Conservation (phyloP, 1,140 invertebrate genomes). For the Zophobas atratus region DNA sequence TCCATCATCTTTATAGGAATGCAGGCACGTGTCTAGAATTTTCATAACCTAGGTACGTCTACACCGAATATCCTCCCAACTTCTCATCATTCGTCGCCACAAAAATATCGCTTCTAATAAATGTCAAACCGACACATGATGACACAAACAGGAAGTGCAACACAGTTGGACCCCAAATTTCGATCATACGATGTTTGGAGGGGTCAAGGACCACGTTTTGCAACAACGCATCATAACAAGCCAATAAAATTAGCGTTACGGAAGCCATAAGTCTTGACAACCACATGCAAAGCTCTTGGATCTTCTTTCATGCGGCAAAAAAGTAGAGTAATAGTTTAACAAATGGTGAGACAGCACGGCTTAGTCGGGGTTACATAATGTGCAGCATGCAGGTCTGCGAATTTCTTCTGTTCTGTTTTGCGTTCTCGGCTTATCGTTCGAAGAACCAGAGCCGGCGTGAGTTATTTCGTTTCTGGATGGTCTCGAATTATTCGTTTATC, state of each 20-base stretch:
- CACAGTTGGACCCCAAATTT: not conserved
- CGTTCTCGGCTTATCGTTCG: not conserved
- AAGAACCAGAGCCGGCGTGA: slow-evolving; percentile 11
- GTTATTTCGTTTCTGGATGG: slow-evolving; percentile 20
- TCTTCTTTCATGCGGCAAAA: slow-evolving; percentile 22
- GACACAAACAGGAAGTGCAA: not conserved
- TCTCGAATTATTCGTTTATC: slow-evolving; percentile 34
- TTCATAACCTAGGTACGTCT: no score
- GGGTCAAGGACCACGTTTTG: not conserved
- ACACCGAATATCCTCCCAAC: no score
- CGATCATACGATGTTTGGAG: not conserved
- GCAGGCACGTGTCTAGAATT: no score
- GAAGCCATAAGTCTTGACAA: not conserved
- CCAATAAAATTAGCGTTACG: not conserved
- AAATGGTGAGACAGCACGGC: not conserved
- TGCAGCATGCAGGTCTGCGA: slow-evolving; percentile 6
- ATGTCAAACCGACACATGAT: not conserved
- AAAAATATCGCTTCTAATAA: not conserved
- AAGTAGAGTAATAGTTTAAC: not conserved
- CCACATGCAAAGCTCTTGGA: slow-evolving; percentile 22
- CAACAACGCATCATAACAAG: not conserved
- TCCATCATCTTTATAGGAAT: no score
- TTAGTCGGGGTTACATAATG: not conserved
- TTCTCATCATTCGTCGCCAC: no score
- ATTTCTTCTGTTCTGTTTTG: not conserved